Percentiles rank a stretch among this genome's conserved stretches.
Evolutionary conservation across 2,797 vertebrate species (phyloP).

Genomic region (Sarcophilus harrisii): DNA sequence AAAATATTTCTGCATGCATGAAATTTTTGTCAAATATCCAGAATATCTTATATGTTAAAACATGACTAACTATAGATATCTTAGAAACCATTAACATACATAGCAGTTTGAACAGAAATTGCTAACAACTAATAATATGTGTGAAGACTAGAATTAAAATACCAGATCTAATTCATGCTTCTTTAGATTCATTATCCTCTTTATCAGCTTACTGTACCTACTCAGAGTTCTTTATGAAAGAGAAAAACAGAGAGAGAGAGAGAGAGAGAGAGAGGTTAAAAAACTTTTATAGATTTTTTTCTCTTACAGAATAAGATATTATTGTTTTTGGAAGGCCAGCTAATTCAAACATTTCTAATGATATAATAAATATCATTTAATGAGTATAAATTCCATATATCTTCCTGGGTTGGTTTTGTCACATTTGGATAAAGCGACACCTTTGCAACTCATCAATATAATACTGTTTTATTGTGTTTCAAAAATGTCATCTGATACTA

Average conservation of each 20-base stretch:
- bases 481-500: slow-evolving; percentile 54
- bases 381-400: not conserved
- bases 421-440: slow-evolving; percentile 1
- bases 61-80: not conserved
- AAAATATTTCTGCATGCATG: not conserved
- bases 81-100: not conserved
- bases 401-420: slow-evolving; percentile 32
- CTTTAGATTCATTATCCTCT: slow-evolving; percentile 6
- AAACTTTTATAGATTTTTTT: not conserved
- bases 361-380: slow-evolving; percentile 26
- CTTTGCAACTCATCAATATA: slow-evolving; percentile 42
- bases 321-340: not conserved
- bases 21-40: not conserved
- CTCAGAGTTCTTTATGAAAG: not conserved
- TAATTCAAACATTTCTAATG: slow-evolving; percentile 42
- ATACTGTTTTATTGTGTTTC: slow-evolving; percentile 45
- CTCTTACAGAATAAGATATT: slow-evolving; percentile 27
- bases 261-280: accelerated
- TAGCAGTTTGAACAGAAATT: not conserved
- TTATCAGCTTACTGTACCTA: not conserved
- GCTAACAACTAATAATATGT: not conserved
- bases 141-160: not conserved
- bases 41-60: not conserved
- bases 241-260: not conserved
- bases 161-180: not conserved